Evolutionary conservation across 2,797 vertebrate species (phyloP), one percentile per base, ranked within the genome.

Genomic region (Menidia menidia): DNA sequence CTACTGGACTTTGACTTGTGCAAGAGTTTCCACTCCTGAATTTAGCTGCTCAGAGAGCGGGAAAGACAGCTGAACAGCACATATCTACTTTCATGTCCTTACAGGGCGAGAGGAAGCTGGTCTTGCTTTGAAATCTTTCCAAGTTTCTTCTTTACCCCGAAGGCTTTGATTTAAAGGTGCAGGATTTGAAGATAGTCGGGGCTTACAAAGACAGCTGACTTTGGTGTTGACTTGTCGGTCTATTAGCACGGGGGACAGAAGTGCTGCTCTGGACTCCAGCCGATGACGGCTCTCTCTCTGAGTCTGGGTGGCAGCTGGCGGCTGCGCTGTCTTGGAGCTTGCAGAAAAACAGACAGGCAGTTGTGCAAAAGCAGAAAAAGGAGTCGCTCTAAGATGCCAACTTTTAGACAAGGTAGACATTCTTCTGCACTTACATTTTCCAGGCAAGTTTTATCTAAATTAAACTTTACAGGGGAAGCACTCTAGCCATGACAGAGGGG

Each of bases 241-340:
- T 62, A 56, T 77, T 77, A 68, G 70, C 69, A 71, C 65, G 61
- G 60, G 62, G 54, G 69, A 47, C 62, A 74, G 73, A 73, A 60
- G 62, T 54, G 68, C 18, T 69, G 58, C 72, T 44, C 35, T 19
- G 57, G 39, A 56, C 6, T 18, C 72, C 86, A 78, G 80, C 83
- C 83, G 81, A 77, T 64, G 70, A 54, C 55, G 65, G 60, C 51
- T 59, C 64, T 72, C 64, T 72, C 47, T 68, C 74, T 75, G n/a
- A 39, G 63, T 75, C 73, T 47, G 54, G 62, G 52, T 35, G 60
- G 80, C 85, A 91, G 84, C 86, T 86, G 84, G 88, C 64, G 4
- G 30, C 51, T 18, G 70, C 19, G 70, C 75, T 66, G 73, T 60
- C 68, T 77, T 8, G 70, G 39, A 61, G 43, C 19, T 30, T 33